Conservation (phyloP, 2,888 invertebrate species). For the Nomada flava region DNA sequence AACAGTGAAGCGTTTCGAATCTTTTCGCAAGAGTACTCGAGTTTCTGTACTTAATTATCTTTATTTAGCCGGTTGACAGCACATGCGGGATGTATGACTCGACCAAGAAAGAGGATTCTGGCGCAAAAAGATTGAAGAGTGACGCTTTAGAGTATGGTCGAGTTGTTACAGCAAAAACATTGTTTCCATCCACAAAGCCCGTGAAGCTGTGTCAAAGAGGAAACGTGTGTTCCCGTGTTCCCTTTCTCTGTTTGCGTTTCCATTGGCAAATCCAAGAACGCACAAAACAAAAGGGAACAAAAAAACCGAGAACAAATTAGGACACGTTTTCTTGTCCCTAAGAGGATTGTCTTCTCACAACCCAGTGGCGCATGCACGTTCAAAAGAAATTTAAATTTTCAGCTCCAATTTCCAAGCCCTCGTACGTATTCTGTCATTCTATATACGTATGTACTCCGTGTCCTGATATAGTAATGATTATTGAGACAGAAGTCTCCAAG, state of each 20-base stretch:
- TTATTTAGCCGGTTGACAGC: background rate
- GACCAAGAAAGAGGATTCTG: conserved; percentile 1
- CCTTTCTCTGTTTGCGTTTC: conserved; percentile 30
- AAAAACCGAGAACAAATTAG: conserved; percentile 50
- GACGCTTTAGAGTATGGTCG: conserved; percentile 30
- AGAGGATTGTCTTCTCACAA: conserved; percentile 33
- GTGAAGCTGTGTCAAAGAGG: conserved; percentile 34
- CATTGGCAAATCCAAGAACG: conserved; percentile 36
- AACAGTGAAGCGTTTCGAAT: background rate
- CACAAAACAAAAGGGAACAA: conserved; percentile 33
- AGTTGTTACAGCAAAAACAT: conserved; percentile 36
- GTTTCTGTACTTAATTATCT: conserved; percentile 2
- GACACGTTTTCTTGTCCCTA: conserved; percentile 31
- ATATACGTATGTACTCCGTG: background rate
- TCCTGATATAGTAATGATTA: background rate
- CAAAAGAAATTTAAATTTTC: conserved; percentile 23
- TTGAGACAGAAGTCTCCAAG: background rate
- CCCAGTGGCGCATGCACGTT: background rate
- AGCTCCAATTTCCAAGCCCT: conserved; percentile 13
- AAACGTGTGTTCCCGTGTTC: conserved; percentile 11
- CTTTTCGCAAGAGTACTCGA: too few species aligned
- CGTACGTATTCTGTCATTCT: background rate
- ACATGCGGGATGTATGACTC: background rate
- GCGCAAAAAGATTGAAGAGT: conserved; percentile 27
- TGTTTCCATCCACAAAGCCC: conserved; percentile 43